Conservation (phyloP, 2,113 vertebrate species). For the Tricholaema leucomelas region DNA sequence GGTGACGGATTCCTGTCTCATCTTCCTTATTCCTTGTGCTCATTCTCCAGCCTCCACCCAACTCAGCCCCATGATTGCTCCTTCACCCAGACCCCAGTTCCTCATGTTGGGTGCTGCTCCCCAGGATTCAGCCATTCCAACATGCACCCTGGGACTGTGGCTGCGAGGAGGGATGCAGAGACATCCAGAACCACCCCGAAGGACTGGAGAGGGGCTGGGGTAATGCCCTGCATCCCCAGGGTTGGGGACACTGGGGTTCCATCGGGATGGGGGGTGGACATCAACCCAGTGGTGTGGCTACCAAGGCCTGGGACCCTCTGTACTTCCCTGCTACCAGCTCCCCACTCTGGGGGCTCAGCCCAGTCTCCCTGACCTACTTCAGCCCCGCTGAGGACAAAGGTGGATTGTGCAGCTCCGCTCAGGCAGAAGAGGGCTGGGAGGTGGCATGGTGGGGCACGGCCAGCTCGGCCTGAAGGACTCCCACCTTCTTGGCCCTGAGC, state of each 20-base stretch:
- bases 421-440: conserved; percentile 46
- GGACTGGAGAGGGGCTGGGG: not conserved
- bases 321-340: not conserved
- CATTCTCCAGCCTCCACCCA: not conserved
- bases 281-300: not conserved
- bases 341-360: not conserved
- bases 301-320: not conserved
- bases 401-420: conserved; percentile 24
- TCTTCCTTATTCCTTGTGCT: not conserved
- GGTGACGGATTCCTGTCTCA: not conserved
- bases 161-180: not conserved
- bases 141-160: not conserved
- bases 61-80: fast-evolving
- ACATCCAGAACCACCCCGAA: not conserved
- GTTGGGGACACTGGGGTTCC: not conserved
- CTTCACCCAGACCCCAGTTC: not conserved
- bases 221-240: not conserved
- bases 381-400: not conserved
- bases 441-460: fast-evolving
- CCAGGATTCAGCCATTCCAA: not conserved
- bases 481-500: fast-evolving
- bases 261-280: not conserved
- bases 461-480: not conserved
- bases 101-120: fast-evolving
- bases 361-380: conserved; percentile 64